These are phyloP conservation scores for Sternotherus odoratus DNA, from an alignment of 2,797 vertebrate species.

Conservation along the genomic window DNA sequence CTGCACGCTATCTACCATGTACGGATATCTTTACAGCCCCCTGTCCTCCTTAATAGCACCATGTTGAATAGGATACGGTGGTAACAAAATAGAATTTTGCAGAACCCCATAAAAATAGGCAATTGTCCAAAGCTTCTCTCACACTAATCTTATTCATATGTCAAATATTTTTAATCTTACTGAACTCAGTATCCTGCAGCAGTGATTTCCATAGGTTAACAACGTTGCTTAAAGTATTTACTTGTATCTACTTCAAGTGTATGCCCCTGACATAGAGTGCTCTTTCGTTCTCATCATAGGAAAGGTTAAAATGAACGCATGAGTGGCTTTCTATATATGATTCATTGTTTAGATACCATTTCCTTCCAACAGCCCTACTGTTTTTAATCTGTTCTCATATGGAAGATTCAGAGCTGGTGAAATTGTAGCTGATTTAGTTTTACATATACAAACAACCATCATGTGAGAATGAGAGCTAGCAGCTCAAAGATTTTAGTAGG, in stretches of 20 bases:
- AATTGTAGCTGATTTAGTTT: constrained; percentile 60
- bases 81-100: constrained; percentile 29
- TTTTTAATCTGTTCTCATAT: constrained; percentile 25
- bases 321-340: constrained; percentile 10
- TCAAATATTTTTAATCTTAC: not conserved
- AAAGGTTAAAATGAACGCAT: not conserved
- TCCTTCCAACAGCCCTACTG: constrained; percentile 20
- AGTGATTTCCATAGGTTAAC: constrained; percentile 15
- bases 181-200: not conserved
- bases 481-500: not conserved
- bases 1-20: constrained; percentile 14
- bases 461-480: constrained; percentile 34
- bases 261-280: constrained; percentile 1
- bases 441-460: constrained; percentile 44
- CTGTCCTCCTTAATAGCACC: constrained; percentile 47
- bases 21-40: constrained; percentile 55
- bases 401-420: constrained; percentile 58
- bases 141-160: constrained; percentile 29
- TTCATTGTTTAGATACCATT: constrained; percentile 4
- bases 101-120: constrained; percentile 6
- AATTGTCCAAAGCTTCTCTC: not conserved
- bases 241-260: not conserved
- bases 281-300: not conserved
- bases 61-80: not conserved
- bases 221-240: not conserved